phyloP scores from a whole-genome alignment of 1,140 invertebrate species.

The honey bee (Apis mellifera) region Amel_HAv3.1 CM009943.2:6328001-6328500 shows the following conservation, averaged over 20 bases:
- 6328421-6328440: conserved; percentile 95
- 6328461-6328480: conserved; percentile 92
- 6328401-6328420: conserved; percentile 87
- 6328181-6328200: background rate
- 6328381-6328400: conserved; percentile 92
- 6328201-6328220: background rate
- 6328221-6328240: background rate
- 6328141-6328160: conserved; percentile 17
- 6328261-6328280: background rate
- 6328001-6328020: conserved; percentile 59
- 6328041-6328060: conserved; percentile 62
- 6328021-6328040: conserved; percentile 65
- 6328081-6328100: conserved; percentile 43
- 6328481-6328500: conserved; percentile 94
- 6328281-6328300: conserved; percentile 83
- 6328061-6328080: conserved; percentile 9
- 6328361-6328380: conserved; percentile 93
- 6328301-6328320: conserved; percentile 89
- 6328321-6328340: conserved; percentile 89
- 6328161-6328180: background rate
- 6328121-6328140: conserved; percentile 18
- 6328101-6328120: conserved; percentile 14
- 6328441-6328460: conserved; percentile 90
- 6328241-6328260: too few species aligned
- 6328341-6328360: conserved; percentile 86